phyloP scores from a whole-genome alignment of 2,888 invertebrate species.

The Ptilodon capucinus region DNA sequence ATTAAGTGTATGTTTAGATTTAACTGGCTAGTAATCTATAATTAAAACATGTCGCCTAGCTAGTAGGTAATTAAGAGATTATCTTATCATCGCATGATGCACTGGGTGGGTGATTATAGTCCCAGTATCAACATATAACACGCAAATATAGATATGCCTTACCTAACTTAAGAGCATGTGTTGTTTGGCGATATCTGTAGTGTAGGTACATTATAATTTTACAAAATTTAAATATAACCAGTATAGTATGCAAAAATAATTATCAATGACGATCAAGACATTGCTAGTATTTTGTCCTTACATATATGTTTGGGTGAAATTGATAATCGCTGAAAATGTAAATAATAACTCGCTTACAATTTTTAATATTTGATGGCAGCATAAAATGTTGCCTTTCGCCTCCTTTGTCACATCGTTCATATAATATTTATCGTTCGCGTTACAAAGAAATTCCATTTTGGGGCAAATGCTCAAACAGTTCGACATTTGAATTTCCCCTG shows the following conservation, averaged over 20 bases:
- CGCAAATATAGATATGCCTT: no score
- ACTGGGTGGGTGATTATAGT: constrained; percentile 14
- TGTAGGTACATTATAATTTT: no score
- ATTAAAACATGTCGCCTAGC: constrained; percentile 35
- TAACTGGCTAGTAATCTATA: constrained; percentile 7
- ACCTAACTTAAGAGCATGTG: no score
- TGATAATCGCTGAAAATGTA: neutral
- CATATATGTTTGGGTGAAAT: neutral
- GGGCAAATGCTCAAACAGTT: constrained; percentile 76
- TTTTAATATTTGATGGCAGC: constrained; percentile 54
- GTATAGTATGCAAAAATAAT: no score
- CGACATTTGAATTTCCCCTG: constrained; percentile 79
- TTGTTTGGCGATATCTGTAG: no score
- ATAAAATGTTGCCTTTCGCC: constrained; percentile 54
- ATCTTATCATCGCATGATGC: constrained; percentile 36
- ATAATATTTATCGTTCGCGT: constrained; percentile 73
- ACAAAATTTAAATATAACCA: no score
- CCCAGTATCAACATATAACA: no score
- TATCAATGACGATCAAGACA: no score
- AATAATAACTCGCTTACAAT: constrained; percentile 9
- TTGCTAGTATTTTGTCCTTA: no score
- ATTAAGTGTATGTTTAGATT: no score
- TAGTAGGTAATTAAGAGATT: constrained; percentile 44
- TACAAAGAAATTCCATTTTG: constrained; percentile 78
- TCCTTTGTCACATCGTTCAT: constrained; percentile 72